Evolutionary conservation across 2,888 invertebrate species (phyloP).

Genomic region (Agyllia agylla): DNA sequence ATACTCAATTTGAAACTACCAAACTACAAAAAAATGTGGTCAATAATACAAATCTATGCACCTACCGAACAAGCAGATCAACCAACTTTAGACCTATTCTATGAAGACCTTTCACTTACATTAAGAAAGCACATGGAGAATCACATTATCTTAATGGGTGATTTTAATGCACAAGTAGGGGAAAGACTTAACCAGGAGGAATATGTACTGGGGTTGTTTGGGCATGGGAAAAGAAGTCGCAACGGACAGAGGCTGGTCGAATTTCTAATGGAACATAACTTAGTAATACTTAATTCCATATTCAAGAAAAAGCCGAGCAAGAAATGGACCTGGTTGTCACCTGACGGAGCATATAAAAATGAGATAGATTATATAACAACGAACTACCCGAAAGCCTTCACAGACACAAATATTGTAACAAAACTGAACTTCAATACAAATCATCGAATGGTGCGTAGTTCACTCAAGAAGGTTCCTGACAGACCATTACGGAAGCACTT

Average conservation of each 20-base stretch:
- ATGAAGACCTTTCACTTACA: constrained; percentile 32
- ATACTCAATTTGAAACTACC: constrained; percentile 54
- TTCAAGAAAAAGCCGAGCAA: constrained; percentile 34
- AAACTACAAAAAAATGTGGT: constrained; percentile 33
- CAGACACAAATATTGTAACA: neutral
- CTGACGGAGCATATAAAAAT: constrained; percentile 25
- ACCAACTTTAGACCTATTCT: constrained; percentile 38
- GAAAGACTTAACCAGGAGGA: constrained; percentile 23
- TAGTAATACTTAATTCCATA: constrained; percentile 13
- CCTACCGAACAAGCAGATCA: constrained; percentile 68
- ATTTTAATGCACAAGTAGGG: no score
- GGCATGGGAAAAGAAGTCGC: constrained; percentile 38
- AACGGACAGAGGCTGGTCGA: constrained; percentile 43
- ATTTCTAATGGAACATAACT: constrained; percentile 52
- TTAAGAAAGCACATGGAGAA: no score
- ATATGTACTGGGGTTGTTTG: constrained; percentile 26
- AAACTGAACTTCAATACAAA: neutral
- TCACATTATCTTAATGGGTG: no score
- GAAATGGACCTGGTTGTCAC: constrained; percentile 58
- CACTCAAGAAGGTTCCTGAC: neutral
- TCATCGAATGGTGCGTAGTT: neutral
- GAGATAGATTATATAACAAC: constrained; percentile 47
- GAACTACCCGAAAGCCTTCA: neutral
- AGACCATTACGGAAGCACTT: no score
- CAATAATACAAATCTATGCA: constrained; percentile 62